Evolutionary conservation across 1,140 invertebrate species (phyloP), one percentile per base, ranked within the genome.

Genomic region (Wasmannia auropunctata): DNA sequence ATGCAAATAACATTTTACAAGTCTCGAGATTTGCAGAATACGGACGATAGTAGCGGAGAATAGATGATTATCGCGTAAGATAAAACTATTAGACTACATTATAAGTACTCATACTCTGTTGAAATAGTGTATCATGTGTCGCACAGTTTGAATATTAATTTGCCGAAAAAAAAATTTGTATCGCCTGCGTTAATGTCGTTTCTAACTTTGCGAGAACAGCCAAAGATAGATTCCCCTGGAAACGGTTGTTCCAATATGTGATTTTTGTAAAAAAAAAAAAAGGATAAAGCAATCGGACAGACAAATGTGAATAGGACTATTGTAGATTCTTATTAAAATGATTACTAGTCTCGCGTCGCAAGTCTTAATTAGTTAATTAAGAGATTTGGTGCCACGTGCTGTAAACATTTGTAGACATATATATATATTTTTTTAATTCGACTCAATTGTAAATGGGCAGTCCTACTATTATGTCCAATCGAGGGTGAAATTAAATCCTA

Each of bases 401-500:
- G 51, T 74, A 74, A 19, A 58, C n/a, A 25, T 25, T 5, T 75
- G 31, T 37, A 58, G 3, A 37, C 34, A 58, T 56, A 25, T 37
- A 34, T 37, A 34, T 54, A 54, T 74, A 75, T 75, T 40, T 75
- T 75, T 75, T 75, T 75, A 75, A 75, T 58, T 75, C 14, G 14
- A 75, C n/a, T 56, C n/a, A 34, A 56, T 37, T 74, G 11, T 56
- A 74, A 72, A 22, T 54, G 22, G 37, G 22, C 11, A 37, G 11
- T 72, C 10, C n/a, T n/a, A 22, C 22, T 11, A 74, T 46, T 28
- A 43, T 46, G 14, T 28, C 14, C 22, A 25, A 74, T 22, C 46
- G 19, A 74, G 34, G 51, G 58, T 22, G 37, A 14, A 25, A 74
- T 56, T 51, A 70, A 70, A 49, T 70, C 43, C 31, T 2, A 54